Base-by-base conservation (phyloP, 2,888 invertebrate genomes). In the Andrena fulva region DNA sequence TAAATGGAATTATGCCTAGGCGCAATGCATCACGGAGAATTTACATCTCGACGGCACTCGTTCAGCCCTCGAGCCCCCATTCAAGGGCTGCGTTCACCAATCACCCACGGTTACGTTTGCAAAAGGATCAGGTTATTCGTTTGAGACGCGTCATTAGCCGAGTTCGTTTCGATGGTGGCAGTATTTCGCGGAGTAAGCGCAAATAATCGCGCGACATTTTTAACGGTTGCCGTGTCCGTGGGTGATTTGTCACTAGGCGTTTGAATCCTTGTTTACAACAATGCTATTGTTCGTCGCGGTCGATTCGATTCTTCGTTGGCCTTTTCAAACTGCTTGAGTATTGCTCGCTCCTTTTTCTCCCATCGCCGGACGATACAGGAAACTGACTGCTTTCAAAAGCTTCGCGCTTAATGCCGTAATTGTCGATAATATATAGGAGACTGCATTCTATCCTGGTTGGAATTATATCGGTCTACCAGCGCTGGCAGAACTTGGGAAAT, bases 391-490 rank as follows among this genome's bases (percentile, higher is more conserved):
- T 48, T 63, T 50, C 29, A 66, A 29, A 66, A 54, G 62, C 75
- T 59, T 72, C 75, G 54, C 68, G 64, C 72, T 84, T 86, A 84
- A 81, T 79, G 71, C 78, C 79, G 71, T 77, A 79, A 84, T 85
- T 81, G 84, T 72, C 77, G 75, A 74, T 78, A 85, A 84, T 87
- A 87, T 80, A 85, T 87, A 66, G 84, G 71, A 64, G 69, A 67
- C 52, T 59, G 84, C 75, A 82, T 87, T 87, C 85, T 84, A 84
- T 72, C 68, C 76, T 71, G 59, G 72, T 76, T 33, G 33, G 84
- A 79, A 86, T 86, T 84, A 84, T 86, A 86, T 86, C 73, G 76
- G 68, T 59, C 59, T 59, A 70, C 35, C 69, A 35, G 50, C 24
- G 60, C 24, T 63, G 64, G 70, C 60, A 73, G 76, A 87, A 87